Percentiles rank a stretch among this genome's conserved stretches.
Conservation (phyloP, 2,113 vertebrate species). For the Heterotilapia buettikoferi region DNA sequence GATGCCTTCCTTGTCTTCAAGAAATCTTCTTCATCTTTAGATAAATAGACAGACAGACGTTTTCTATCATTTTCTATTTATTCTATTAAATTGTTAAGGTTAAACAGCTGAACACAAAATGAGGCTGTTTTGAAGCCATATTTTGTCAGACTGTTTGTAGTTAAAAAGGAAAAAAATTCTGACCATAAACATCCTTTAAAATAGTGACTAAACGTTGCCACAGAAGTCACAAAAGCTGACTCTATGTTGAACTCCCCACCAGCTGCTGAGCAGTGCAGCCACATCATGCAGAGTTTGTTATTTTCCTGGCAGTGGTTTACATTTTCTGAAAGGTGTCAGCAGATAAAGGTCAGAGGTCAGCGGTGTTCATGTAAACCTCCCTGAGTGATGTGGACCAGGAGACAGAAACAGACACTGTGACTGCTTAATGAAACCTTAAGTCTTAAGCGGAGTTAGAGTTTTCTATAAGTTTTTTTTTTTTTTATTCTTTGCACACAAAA, state of each 20-base stretch:
- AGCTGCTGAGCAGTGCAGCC: not conserved
- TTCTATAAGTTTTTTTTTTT: not conserved
- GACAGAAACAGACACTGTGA: not conserved
- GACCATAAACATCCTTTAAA: not conserved
- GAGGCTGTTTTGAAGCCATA: not conserved
- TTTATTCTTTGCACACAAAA: not conserved
- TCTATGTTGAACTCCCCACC: not conserved
- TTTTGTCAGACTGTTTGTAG: not conserved
- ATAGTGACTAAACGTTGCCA: not conserved
- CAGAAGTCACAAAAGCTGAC: not conserved
- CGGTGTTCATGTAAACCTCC: not conserved
- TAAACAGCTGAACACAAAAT: not conserved
- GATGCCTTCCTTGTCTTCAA: not conserved
- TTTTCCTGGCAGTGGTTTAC: not conserved
- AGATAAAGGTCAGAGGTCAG: not conserved
- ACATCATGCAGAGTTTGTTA: not conserved
- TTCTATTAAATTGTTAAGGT: not conserved
- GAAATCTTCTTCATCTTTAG: accelerated
- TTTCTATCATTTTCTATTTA: not conserved
- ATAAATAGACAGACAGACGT: not conserved
- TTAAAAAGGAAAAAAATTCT: not conserved
- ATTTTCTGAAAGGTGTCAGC: not conserved
- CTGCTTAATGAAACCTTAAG: not conserved
- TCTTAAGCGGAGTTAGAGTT: not conserved
- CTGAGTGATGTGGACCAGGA: not conserved